Conservation (phyloP, 1,140 invertebrate species). For the Polypedilum vanderplanki region DNA sequence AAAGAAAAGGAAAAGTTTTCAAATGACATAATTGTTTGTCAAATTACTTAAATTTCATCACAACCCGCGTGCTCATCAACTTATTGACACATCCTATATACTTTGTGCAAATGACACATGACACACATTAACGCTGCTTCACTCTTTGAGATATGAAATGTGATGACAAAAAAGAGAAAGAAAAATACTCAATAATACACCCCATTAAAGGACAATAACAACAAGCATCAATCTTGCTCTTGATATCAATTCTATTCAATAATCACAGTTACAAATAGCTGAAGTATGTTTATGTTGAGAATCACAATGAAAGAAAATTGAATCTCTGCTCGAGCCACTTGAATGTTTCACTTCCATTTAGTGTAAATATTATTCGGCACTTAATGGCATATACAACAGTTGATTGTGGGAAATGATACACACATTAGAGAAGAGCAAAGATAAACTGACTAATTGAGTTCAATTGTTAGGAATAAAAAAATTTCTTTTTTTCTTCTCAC, state of each 20-base stretch:
- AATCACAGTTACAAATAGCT: neutral
- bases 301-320: constrained; percentile 24
- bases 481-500: constrained; percentile 50
- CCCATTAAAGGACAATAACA: constrained; percentile 19
- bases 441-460: constrained; percentile 22
- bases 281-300: constrained; percentile 19
- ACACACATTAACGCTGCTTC: neutral
- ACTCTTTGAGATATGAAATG: neutral
- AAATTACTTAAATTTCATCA: constrained; percentile 11
- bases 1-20: neutral
- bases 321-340: neutral
- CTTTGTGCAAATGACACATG: constrained; percentile 22
- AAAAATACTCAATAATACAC: neutral
- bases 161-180: neutral
- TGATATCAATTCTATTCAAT: neutral
- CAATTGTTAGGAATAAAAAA: neutral
- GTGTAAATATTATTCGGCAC: constrained; percentile 21
- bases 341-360: constrained; percentile 25
- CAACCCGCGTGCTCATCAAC: neutral
- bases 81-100: neutral
- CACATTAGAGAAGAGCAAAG: neutral
- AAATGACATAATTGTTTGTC: neutral
- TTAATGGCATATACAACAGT: constrained; percentile 10
- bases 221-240: neutral
- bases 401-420: constrained; percentile 8